A percentile compares a stretch with the other conserved stretches of the same genome.
These are phyloP conservation scores for Eleutherodactylus coqui DNA, from an alignment of 2,797 vertebrate species.

Conservation along the genomic window DNA sequence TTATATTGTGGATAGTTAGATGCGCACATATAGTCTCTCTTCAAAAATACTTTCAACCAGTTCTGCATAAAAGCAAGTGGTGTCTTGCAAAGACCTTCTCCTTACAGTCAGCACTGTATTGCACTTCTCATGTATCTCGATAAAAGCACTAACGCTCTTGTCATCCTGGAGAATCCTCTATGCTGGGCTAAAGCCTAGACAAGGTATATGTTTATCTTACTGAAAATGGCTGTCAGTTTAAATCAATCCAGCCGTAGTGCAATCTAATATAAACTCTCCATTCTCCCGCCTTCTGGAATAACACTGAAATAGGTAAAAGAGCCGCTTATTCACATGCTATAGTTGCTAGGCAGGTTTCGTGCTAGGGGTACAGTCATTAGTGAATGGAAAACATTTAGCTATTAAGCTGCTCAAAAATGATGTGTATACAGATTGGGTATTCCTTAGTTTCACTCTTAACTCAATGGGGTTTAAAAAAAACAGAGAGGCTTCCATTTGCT, in stretches of 20 bases:
- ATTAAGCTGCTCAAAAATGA: too few species aligned
- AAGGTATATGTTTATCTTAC: background rate
- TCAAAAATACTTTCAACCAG: constrained; percentile 20
- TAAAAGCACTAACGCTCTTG: background rate
- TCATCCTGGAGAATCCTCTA: background rate
- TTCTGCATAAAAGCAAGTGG: constrained; percentile 12
- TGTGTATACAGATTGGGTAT: too few species aligned
- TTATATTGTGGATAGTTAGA: background rate
- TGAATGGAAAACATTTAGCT: too few species aligned
- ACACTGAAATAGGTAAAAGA: background rate
- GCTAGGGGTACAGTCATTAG: too few species aligned
- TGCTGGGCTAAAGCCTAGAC: background rate
- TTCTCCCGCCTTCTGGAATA: background rate
- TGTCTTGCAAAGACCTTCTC: background rate
- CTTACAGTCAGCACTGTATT: background rate
- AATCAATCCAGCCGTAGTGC: background rate
- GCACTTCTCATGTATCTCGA: background rate
- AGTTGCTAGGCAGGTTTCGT: too few species aligned
- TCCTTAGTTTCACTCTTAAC: too few species aligned
- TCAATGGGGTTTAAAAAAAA: too few species aligned
- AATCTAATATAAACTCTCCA: background rate
- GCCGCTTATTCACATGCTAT: background rate
- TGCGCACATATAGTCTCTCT: background rate
- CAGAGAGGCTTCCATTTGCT: too few species aligned
- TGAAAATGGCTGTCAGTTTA: background rate